A percentile compares a stretch with the other conserved stretches of the same genome.
phyloP scores from a whole-genome alignment of 2,888 invertebrate species.

The Chrysolina americana region DNA sequence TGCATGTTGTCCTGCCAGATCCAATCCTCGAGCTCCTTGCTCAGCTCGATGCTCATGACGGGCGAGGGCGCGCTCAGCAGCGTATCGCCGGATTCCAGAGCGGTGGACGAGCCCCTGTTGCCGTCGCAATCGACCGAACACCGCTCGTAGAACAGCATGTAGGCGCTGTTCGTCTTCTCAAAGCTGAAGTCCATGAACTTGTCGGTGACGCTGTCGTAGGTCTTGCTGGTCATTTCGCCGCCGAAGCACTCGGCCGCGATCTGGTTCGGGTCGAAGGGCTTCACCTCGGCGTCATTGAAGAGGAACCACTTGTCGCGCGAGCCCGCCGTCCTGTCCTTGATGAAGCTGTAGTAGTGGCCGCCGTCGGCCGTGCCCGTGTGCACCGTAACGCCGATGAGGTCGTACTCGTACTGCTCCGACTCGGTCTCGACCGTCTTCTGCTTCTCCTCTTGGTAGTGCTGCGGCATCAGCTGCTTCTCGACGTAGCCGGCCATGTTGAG shows the following conservation, averaged over 20 bases:
- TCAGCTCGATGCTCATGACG: constrained; percentile 72
- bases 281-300: constrained; percentile 94
- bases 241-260: constrained; percentile 97
- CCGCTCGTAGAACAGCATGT: constrained; percentile 96
- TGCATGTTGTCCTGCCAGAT: constrained; percentile 98
- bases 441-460: constrained; percentile 85
- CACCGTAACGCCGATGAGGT: constrained; percentile 86
- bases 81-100: constrained; percentile 58
- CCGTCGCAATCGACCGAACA: constrained; percentile 68
- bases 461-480: constrained; percentile 93
- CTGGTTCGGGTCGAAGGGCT: constrained; percentile 95
- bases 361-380: constrained; percentile 99
- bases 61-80: constrained; percentile 45
- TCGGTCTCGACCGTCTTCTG: constrained; percentile 69
- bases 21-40: constrained; percentile 91
- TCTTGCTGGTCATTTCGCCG: constrained; percentile 98
- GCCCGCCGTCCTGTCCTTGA: constrained; percentile 84
- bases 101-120: constrained; percentile 60
- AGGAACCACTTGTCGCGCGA: constrained; percentile 92
- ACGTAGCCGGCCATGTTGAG: constrained; percentile 96
- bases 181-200: constrained; percentile 98
- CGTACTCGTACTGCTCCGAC: constrained; percentile 82
- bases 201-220: constrained; percentile 95
- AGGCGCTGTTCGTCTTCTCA: constrained; percentile 97
- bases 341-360: constrained; percentile 97